Percentiles rank a stretch among this genome's conserved stretches.
Evolutionary conservation across 2,888 invertebrate genomes (phyloP).

Genomic region (Fragum fragum): DNA sequence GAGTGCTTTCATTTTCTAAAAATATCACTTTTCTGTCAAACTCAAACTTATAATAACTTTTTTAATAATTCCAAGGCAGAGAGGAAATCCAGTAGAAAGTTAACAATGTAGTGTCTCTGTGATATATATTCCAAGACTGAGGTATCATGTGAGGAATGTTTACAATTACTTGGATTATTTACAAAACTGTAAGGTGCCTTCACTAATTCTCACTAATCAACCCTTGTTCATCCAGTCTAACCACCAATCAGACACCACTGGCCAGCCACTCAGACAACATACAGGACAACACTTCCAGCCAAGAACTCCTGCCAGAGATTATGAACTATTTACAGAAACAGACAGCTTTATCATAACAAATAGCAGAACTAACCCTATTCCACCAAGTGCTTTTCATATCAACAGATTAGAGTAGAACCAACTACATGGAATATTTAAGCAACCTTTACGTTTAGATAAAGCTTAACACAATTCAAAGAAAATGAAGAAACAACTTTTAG

Average conservation of each 20-base stretch:
- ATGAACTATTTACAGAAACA: slow-evolving; percentile 3
- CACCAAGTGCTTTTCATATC: not conserved
- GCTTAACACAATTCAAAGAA: no score
- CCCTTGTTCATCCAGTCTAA: not conserved
- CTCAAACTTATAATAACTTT: not conserved
- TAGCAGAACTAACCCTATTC: not conserved
- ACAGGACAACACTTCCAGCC: not conserved
- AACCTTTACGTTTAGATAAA: no score
- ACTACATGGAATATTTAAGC: no score
- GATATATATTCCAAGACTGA: not conserved
- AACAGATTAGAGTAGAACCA: no score
- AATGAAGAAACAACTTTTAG: no score
- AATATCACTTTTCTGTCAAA: not conserved
- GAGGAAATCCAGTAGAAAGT: not conserved
- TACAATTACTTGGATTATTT: slow-evolving; percentile 23
- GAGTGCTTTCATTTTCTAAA: slow-evolving; percentile 52
- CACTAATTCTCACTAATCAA: slow-evolving; percentile 29
- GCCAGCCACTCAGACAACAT: not conserved
- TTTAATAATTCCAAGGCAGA: not conserved
- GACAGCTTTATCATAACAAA: not conserved
- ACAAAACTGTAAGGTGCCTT: slow-evolving; percentile 21
- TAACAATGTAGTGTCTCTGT: not conserved
- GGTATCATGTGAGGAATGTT: slow-evolving; percentile 17
- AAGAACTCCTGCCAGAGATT: not conserved
- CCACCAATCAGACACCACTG: slow-evolving; percentile 15